A percentile compares a stretch with the other conserved stretches of the same genome.
Conservation (phyloP, 1,140 invertebrate genomes). For the Drosophila bifasciata region DNA sequence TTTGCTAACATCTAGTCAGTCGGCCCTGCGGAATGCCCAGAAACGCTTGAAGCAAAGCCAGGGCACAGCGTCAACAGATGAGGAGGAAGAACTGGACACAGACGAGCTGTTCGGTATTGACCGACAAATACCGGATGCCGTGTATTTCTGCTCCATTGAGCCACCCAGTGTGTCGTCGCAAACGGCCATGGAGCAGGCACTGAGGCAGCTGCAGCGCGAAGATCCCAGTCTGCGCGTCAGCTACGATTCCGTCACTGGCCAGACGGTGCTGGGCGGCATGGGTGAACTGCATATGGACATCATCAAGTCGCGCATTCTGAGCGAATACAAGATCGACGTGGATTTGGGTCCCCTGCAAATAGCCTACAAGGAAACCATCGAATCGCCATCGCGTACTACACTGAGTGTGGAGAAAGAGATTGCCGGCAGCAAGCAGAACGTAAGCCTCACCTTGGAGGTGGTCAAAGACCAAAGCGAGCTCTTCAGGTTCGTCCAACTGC, state of each 20-base stretch:
- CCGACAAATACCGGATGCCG: constrained; percentile 93
- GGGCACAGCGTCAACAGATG: background rate
- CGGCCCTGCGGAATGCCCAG: constrained; percentile 86
- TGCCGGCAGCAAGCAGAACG: constrained; percentile 85
- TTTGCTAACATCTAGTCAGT: constrained; percentile 88
- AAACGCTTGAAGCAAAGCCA: constrained; percentile 84
- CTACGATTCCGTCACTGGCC: constrained; percentile 91
- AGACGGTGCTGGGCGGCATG: constrained; percentile 96
- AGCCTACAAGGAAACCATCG: constrained; percentile 93
- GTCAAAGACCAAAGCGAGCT: constrained; percentile 74
- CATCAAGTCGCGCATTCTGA: constrained; percentile 93
- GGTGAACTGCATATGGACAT: constrained; percentile 98
- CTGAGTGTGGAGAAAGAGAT: constrained; percentile 88
- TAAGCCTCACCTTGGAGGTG: constrained; percentile 87
- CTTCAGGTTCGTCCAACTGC: constrained; percentile 49
- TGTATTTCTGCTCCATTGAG: constrained; percentile 99
- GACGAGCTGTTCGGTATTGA: constrained; percentile 85
- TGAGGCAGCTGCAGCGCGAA: constrained; percentile 94
- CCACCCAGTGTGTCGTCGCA: constrained; percentile 92
- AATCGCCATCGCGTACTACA: constrained; percentile 85
- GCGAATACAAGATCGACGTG: constrained; percentile 96
- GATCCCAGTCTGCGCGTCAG: constrained; percentile 96
- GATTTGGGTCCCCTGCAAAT: constrained; percentile 98
- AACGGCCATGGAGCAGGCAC: constrained; percentile 91
- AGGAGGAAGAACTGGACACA: constrained; percentile 43